These are phyloP conservation scores for Drymodes brunneopygia DNA, from an alignment of 2,113 vertebrate genomes.

Conservation along the genomic window DNA sequence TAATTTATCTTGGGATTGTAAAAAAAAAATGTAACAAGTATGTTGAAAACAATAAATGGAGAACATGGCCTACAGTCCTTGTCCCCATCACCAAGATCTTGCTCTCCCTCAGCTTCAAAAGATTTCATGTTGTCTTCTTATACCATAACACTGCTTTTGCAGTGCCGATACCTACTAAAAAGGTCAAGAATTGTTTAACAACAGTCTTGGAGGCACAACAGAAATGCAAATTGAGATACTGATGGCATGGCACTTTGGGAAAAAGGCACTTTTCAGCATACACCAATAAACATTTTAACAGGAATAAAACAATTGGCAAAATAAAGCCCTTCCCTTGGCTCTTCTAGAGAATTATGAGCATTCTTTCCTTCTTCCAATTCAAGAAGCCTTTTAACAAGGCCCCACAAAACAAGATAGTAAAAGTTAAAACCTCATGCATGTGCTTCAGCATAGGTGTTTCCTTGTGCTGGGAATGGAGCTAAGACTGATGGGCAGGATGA, in stretches of 20 bases:
- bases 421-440: neutral
- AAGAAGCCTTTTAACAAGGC: neutral
- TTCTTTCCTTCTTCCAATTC: neutral
- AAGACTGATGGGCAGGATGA: neutral
- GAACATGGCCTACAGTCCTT: neutral
- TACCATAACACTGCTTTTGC: neutral
- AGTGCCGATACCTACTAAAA: neutral
- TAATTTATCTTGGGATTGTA: neutral
- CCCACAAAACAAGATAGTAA: neutral
- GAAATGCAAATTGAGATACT: neutral
- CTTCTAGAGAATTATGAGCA: neutral
- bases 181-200: neutral
- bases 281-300: neutral
- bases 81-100: neutral
- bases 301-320: neutral
- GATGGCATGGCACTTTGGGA: neutral
- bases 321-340: neutral
- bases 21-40: neutral
- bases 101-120: neutral
- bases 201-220: neutral
- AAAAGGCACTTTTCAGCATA: neutral
- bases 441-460: neutral
- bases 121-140: neutral
- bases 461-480: neutral
- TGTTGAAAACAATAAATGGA: neutral